Evolutionary conservation across 2,113 vertebrate species (phyloP).

Genomic region (Steatornis caripensis): DNA sequence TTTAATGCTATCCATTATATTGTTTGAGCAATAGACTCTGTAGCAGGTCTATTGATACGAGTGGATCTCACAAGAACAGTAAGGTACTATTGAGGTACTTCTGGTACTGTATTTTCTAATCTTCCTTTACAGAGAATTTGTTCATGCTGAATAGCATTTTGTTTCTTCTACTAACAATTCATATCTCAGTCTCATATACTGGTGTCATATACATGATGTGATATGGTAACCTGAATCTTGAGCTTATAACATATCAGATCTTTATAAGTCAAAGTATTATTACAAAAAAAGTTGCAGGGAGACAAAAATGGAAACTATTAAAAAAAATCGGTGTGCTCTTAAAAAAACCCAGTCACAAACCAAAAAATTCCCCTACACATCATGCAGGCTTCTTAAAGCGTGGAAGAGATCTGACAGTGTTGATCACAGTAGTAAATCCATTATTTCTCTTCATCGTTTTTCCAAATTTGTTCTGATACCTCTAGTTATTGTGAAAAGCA

Average conservation of each 20-base stretch:
- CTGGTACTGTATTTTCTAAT: neutral
- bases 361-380: fast-evolving
- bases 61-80: neutral
- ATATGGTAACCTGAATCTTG: neutral
- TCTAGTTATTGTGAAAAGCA: neutral
- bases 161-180: neutral
- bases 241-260: neutral
- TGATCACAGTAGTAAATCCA: neutral
- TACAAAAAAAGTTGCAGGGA: neutral
- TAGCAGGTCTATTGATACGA: neutral
- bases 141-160: neutral
- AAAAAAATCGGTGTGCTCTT: neutral
- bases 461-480: neutral
- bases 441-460: neutral
- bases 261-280: neutral
- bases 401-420: neutral
- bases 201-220: neutral
- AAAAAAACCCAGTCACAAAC: neutral
- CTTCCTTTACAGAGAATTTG: neutral
- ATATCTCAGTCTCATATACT: neutral
- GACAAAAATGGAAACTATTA: neutral
- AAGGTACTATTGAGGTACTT: neutral
- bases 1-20: neutral
- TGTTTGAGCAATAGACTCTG: neutral
- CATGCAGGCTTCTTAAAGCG: neutral